Base-by-base conservation (phyloP, 2,888 invertebrate genomes). In the Parelbella ahira region DNA sequence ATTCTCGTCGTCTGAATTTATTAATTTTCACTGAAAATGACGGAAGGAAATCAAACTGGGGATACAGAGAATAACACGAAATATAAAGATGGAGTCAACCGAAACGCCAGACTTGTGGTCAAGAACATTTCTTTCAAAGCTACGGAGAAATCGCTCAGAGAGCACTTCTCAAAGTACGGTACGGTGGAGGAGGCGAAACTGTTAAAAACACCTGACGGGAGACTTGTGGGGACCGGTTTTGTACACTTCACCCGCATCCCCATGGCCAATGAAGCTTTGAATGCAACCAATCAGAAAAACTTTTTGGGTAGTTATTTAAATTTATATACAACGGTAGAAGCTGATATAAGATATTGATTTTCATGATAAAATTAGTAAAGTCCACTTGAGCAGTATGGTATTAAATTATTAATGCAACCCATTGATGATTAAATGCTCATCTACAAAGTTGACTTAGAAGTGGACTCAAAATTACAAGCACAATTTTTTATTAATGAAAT, bases 161-260 rank as follows among this genome's bases (percentile, higher is more conserved):
- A 92, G 36, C 89, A 94, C 57, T 96, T 96, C 71, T 81, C 88
- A 1, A 81, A 91, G 47, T 95, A 90, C 81, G 97, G 97, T 0
- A 89, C 90, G 15, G 88, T 97, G 1, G 89, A 90, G 48, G 94
- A 96, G 57, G 89, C 96, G 0, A 92, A 92, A 55, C 67, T 97
- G 19, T 68, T 94, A n/a, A 92, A 91, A 56, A 91, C 90, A 49
- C 87, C 92, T 0, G 92, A 94, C 75, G 94, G 94, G 0, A 93
- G 91, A 62, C 77, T 93, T 4, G 92, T 94, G 1, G 97, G 97
- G 2, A 97, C 96, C 76, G 96, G 94, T 1, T 98, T 98, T 76
- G 89, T 98, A 1, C 96, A 97, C 68, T 98, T 92, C 63, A 90
- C 90, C 33, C 89, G 90, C 8, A 90, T 93, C 2, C 91, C 91